A percentile compares a stretch with the other conserved stretches of the same genome.
Evolutionary conservation across 1,140 invertebrate genomes (phyloP).

Genomic region (Drusus annulatus): DNA sequence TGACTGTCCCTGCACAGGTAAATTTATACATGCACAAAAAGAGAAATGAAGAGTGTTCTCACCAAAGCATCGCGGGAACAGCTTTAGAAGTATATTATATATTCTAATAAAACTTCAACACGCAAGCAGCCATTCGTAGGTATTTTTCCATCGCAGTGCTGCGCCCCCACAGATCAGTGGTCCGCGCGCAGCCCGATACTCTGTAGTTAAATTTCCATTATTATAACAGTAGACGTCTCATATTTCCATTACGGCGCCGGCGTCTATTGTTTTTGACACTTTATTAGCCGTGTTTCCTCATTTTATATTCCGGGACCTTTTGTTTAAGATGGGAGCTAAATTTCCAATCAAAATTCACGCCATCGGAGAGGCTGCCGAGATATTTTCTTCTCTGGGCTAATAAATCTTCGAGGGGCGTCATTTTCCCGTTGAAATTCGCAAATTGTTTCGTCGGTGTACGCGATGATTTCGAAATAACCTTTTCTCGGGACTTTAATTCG

Average conservation of each 20-base stretch:
- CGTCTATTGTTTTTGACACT: slow-evolving; percentile 55
- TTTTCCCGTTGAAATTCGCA: slow-evolving; percentile 10
- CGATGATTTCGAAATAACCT: slow-evolving; percentile 34
- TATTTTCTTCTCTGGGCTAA: slow-evolving; percentile 37
- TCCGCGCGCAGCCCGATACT: slow-evolving; percentile 29
- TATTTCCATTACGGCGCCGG: slow-evolving; percentile 47
- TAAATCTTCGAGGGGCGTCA: slow-evolving; percentile 35
- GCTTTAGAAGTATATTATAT: too few species aligned
- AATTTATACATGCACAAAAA: too few species aligned
- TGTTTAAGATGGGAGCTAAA: slow-evolving; percentile 40
- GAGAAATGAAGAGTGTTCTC: too few species aligned
- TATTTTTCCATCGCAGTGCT: too few species aligned
- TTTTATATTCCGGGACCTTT: slow-evolving; percentile 47
- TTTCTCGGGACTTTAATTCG: not conserved
- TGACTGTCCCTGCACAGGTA: too few species aligned
- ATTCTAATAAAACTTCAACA: too few species aligned
- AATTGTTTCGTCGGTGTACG: slow-evolving; percentile 26
- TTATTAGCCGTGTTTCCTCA: slow-evolving; percentile 52
- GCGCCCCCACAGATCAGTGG: too few species aligned
- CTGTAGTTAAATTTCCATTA: slow-evolving; percentile 45
- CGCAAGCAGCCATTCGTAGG: too few species aligned
- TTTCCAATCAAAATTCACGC: slow-evolving; percentile 50
- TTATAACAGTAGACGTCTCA: slow-evolving; percentile 43
- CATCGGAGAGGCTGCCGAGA: slow-evolving; percentile 15
- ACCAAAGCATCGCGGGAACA: too few species aligned